Percentiles rank a stretch among this genome's conserved stretches.
Evolutionary conservation across 1,140 invertebrate genomes (phyloP).

Genomic region (Lasioglossum albipes): DNA sequence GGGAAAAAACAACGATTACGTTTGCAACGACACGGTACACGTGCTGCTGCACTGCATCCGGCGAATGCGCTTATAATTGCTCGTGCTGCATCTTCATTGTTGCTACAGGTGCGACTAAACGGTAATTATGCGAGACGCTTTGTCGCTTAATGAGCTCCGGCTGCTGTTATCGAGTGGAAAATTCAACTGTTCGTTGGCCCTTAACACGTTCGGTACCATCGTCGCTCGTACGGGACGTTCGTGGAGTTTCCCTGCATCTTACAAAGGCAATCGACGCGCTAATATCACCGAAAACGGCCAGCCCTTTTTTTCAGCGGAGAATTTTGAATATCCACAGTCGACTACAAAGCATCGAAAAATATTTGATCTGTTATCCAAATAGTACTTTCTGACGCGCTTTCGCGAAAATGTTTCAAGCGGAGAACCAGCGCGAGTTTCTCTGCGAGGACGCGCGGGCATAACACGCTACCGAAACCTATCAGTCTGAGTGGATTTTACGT

Average conservation of each 20-base stretch:
- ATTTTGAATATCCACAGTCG: neutral
- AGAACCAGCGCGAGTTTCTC: neutral
- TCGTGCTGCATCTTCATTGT: neutral
- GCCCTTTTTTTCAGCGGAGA: too few species aligned
- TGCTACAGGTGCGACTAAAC: too few species aligned
- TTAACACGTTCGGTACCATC: too few species aligned
- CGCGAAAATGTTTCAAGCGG: neutral
- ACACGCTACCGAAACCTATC: constrained; percentile 32
- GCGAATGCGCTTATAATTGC: constrained; percentile 3
- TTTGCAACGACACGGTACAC: neutral
- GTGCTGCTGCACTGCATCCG: neutral
- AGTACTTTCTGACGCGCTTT: neutral
- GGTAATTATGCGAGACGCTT: too few species aligned
- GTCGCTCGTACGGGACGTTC: too few species aligned
- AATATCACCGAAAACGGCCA: too few species aligned
- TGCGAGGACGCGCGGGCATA: neutral
- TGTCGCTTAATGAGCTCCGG: too few species aligned
- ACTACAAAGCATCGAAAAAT: neutral
- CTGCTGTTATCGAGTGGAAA: too few species aligned
- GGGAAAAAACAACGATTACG: neutral
- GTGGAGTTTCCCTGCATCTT: too few species aligned
- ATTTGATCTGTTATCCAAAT: constrained; percentile 15
- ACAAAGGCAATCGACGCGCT: too few species aligned
- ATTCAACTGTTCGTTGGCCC: too few species aligned
- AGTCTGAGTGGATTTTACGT: constrained; percentile 42